Conservation (phyloP, 2,797 vertebrate genomes). For the Gobionotothen gibberifrons region DNA sequence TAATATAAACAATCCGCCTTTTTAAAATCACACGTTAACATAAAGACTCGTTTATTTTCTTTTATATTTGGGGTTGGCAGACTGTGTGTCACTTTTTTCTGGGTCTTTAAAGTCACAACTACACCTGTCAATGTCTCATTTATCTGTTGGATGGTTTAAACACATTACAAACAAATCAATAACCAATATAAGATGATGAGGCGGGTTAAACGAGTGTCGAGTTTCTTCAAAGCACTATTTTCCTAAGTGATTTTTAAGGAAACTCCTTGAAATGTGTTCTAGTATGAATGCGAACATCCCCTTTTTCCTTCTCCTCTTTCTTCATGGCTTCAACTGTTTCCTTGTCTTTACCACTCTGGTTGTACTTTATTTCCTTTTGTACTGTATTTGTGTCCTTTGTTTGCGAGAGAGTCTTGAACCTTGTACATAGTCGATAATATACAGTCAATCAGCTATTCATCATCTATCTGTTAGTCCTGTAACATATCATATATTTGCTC, state of each 20-base stretch:
- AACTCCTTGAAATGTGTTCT: not conserved
- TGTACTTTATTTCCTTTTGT: slow-evolving; percentile 10
- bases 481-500: slow-evolving; percentile 22
- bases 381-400: not conserved
- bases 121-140: too few relatives aligned
- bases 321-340: slow-evolving; percentile 6
- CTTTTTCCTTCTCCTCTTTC: not conserved
- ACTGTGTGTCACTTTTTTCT: not conserved
- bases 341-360: slow-evolving; percentile 10
- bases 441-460: not conserved
- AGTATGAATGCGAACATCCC: not conserved
- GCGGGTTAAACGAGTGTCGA: not conserved
- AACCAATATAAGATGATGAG: not conserved
- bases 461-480: not conserved
- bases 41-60: not conserved
- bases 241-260: not conserved
- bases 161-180: not conserved
- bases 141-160: not conserved
- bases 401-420: not conserved
- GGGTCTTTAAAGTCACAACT: not conserved
- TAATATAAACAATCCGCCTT: slow-evolving; percentile 5
- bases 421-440: slow-evolving; percentile 25
- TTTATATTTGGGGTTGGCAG: not conserved
- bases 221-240: slow-evolving; percentile 9
- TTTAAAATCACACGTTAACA: not conserved